A percentile compares a stretch with the other conserved stretches of the same genome.
Evolutionary conservation across 2,797 vertebrate genomes (phyloP).

Genomic region (Cephalopachus bancanus): DNA sequence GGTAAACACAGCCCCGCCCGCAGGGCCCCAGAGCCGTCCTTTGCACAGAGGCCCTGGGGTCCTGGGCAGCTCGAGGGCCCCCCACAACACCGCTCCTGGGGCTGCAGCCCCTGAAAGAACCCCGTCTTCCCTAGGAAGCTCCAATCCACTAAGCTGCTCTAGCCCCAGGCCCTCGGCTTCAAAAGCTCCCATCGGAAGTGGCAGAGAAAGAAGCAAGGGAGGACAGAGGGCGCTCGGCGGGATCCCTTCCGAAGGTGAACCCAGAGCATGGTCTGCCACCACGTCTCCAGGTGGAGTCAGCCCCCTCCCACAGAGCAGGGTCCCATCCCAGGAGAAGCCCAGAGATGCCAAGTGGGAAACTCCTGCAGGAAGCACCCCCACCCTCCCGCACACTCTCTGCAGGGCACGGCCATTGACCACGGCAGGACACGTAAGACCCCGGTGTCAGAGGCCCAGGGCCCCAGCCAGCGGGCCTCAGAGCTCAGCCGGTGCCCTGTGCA

Average conservation of each 20-base stretch:
- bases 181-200: neutral
- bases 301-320: neutral
- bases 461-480: neutral
- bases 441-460: neutral
- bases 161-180: neutral
- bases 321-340: neutral
- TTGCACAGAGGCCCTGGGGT: neutral
- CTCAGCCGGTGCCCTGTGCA: neutral
- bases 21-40: neutral
- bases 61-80: neutral
- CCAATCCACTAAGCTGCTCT: neutral
- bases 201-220: too few species aligned
- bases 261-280: neutral
- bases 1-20: constrained; percentile 71
- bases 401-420: neutral
- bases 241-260: neutral
- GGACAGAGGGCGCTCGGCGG: neutral
- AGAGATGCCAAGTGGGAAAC: accelerated
- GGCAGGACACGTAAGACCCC: neutral
- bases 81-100: neutral
- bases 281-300: too few species aligned
- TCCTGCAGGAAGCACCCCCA: neutral
- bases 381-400: neutral
- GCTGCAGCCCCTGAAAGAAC: neutral
- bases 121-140: neutral